Base-by-base conservation (phyloP, 2,888 invertebrate genomes). In the Phrixothrix hirtus region DNA sequence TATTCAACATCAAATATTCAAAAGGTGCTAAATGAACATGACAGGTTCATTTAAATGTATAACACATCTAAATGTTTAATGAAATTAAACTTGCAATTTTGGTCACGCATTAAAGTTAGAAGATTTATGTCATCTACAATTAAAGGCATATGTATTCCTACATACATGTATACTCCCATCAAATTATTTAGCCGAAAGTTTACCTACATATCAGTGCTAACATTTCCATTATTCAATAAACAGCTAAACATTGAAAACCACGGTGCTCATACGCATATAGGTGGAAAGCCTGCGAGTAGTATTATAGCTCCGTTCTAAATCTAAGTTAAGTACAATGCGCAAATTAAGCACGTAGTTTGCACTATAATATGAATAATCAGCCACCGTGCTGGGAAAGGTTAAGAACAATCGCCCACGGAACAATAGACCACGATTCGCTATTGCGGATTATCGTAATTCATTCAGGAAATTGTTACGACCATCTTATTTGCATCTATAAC, bases 401-500 rank as follows among this genome's bases (percentile, higher is more conserved):
- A 61, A 54, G 64, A 64, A 63, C 62, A 62, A 63, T 64, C 61
- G 63, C 57, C 63, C 59, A 55, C 58, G 43, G 61, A 63, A 64
- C 64, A 64, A 64, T 63, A 55, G 64, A 54, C 57, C 61, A 52
- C 57, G 51, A 48, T 60, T 60, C 54, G 60, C 58, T 62, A 63
- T 64, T 63, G 61, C 58, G 58, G 62, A 64, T 64, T 62, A 62
- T 61, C 60, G 51, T 59, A 62, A 59, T 60, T 59, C 61, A 58
- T 59, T 56, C 57, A 60, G 64, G 62, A 66, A 67, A 66, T 66
- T 66, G 63, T 63, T 58, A 60, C 59, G 54, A 57, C 54, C 61
- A 58, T 59, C 62, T 62, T 65, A 67, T 67, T 67, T 67, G 67
- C 66, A 66, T 67, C 61, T 57, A 57, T 66, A 67, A 67, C 65